Evolutionary conservation across 2,888 invertebrate species (phyloP).

Genomic region (Ophion obscuratus): DNA sequence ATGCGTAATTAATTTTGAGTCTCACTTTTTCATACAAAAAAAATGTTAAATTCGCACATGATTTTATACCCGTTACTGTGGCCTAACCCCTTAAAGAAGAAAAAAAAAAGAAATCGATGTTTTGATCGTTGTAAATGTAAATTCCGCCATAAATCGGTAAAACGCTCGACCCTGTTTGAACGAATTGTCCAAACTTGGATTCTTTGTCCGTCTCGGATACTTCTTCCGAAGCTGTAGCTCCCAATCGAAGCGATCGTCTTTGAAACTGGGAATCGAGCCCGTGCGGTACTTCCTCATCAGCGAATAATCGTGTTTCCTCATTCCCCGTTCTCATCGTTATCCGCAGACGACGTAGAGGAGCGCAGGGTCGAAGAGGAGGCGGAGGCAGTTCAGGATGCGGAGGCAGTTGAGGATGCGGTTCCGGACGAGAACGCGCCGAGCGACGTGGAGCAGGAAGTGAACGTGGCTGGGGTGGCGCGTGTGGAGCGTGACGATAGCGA

Average conservation of each 20-base stretch:
- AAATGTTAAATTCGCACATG: no score
- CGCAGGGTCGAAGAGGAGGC: conserved; percentile 12
- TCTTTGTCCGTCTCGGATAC: background rate
- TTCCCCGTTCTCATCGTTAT: background rate
- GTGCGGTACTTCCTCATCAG: background rate
- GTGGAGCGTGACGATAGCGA: background rate
- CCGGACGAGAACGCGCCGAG: background rate
- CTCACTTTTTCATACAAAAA: no score
- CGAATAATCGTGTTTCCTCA: background rate
- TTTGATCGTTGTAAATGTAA: no score
- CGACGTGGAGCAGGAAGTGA: conserved; percentile 25
- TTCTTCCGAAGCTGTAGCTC: background rate
- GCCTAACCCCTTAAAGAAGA: no score
- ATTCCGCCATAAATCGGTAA: background rate
- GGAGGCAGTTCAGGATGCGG: background rate
- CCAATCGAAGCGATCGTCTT: background rate
- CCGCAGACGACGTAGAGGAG: conserved; percentile 50
- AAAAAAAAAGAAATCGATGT: no score
- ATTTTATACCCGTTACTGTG: no score
- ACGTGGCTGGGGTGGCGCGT: background rate
- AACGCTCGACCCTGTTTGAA: background rate
- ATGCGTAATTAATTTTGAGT: no score
- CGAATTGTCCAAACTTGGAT: background rate
- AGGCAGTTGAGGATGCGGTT: background rate
- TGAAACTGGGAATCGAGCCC: background rate